Evolutionary conservation across 1,140 invertebrate species (phyloP), one percentile per base, ranked within the genome.

Genomic region (Drosophila prosaltans): DNA sequence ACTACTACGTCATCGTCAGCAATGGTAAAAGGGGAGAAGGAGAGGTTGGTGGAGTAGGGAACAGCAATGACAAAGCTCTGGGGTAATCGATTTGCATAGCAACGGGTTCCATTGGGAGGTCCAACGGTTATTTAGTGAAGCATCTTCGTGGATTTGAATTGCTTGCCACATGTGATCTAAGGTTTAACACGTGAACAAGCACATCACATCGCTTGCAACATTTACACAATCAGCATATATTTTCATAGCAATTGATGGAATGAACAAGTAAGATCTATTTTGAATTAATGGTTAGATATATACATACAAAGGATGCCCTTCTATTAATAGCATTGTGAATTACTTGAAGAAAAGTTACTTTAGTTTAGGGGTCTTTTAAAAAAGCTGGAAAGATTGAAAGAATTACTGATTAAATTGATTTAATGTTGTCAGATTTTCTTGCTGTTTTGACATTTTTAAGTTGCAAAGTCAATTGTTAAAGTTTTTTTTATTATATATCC

Each of bases 171-270:
- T 79, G 76, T 78, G 80, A n/a, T 11, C 9, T 26, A 64, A 43
- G n/a, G 55, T 36, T 41, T 54, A 57, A 75, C 83, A 86, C 83
- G 83, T 86, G 83, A 80, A 66, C 83, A 80, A 88, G 83, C 76
- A 66, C 51, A 57, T 57, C 5, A 66, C 51, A 57, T 57, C 5
- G 16, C 4, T 58, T 78, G 67, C 48, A 79, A 71, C 62, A 81
- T 58, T 61, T 63, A 9, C 10, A 43, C 39, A 51, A 26, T 40
- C 28, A 66, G 71, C 74, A 85, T 81, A 78, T 69, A 70, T 71
- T 78, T 78, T 72, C 24, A 67, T 71, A 55, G 61, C 63, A 69
- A 67, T 74, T 67, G 2, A 43, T 11, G 41, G 43, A 59, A 57
- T 65, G 51, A 45, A 62, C 39, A 55, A 63, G 16, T 65, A 73